Percentiles rank a stretch among this genome's conserved stretches.
These are phyloP conservation scores for Australoheros facetus DNA, from an alignment of 2,797 vertebrate genomes.

Conservation along the genomic window DNA sequence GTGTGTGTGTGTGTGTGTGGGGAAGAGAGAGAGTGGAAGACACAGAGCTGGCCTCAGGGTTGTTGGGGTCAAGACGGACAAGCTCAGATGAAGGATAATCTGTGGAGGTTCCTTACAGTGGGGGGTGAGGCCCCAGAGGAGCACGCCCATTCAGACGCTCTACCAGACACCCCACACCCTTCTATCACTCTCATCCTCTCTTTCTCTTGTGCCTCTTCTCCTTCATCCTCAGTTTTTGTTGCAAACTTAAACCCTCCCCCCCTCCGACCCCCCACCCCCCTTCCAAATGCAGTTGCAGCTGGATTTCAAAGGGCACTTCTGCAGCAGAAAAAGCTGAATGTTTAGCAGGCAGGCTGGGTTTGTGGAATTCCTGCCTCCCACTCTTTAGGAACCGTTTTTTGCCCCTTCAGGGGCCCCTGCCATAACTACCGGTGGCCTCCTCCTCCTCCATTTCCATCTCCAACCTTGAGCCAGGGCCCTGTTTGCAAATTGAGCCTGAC, in stretches of 20 bases:
- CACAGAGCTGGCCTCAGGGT: slow-evolving; percentile 58
- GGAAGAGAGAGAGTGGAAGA: slow-evolving; percentile 21
- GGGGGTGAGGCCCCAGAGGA: slow-evolving; percentile 78
- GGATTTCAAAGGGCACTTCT: slow-evolving; percentile 81
- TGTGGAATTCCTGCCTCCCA: slow-evolving; percentile 85
- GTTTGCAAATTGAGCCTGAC: slow-evolving; percentile 80
- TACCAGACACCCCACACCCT: slow-evolving; percentile 36
- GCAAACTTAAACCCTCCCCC: slow-evolving; percentile 31
- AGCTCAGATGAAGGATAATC: slow-evolving; percentile 83
- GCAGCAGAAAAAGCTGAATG: slow-evolving; percentile 79
- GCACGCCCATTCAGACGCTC: slow-evolving; percentile 65
- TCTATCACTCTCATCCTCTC: slow-evolving; percentile 45
- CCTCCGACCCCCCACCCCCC: not conserved
- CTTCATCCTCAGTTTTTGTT: slow-evolving; percentile 51
- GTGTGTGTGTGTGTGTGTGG: slow-evolving; percentile 15
- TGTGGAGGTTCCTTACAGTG: slow-evolving; percentile 78
- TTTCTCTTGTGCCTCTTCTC: slow-evolving; percentile 51
- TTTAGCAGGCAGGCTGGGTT: slow-evolving; percentile 80
- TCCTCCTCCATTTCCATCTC: slow-evolving; percentile 73
- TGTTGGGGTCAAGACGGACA: slow-evolving; percentile 72
- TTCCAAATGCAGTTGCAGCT: slow-evolving; percentile 75
- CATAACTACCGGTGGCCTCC: slow-evolving; percentile 78
- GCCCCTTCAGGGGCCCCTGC: slow-evolving; percentile 81
- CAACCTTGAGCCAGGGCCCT: slow-evolving; percentile 56
- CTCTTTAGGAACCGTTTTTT: slow-evolving; percentile 79